These are phyloP conservation scores for Perdita meconis DNA, from an alignment of 2,888 invertebrate species.

Conservation along the genomic window DNA sequence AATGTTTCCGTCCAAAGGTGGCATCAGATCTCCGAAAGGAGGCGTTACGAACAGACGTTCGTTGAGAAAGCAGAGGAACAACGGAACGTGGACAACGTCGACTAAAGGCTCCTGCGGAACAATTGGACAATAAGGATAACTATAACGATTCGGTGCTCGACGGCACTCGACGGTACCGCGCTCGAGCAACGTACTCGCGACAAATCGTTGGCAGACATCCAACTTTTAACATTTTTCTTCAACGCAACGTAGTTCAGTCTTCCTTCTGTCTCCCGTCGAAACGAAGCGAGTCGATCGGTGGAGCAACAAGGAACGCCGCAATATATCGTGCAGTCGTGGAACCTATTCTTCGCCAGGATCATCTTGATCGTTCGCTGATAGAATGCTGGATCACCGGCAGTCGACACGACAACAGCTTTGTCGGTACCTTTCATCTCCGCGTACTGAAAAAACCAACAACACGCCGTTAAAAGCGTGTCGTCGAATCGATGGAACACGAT, in stretches of 20 bases:
- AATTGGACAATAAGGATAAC: slow-evolving; percentile 3
- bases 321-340: slow-evolving; percentile 87
- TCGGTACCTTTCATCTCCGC: slow-evolving; percentile 79
- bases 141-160: too few relatives aligned
- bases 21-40: slow-evolving; percentile 86
- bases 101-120: slow-evolving; percentile 42
- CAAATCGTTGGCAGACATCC: slow-evolving; percentile 84
- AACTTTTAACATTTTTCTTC: slow-evolving; percentile 84
- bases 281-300: neutral
- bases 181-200: slow-evolving; percentile 65
- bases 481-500: too few relatives aligned
- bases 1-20: slow-evolving; percentile 84
- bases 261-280: slow-evolving; percentile 77
- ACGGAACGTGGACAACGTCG: slow-evolving; percentile 87
- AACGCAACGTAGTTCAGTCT: slow-evolving; percentile 82
- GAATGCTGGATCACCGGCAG: slow-evolving; percentile 86
- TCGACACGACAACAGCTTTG: slow-evolving; percentile 86
- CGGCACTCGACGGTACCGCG: too few relatives aligned
- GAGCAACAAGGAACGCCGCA: slow-evolving; percentile 84
- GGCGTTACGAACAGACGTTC: slow-evolving; percentile 88
- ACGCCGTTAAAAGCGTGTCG: neutral
- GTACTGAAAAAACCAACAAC: slow-evolving; percentile 77
- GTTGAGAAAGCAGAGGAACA: slow-evolving; percentile 86
- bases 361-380: slow-evolving; percentile 86
- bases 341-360: slow-evolving; percentile 87